These are phyloP conservation scores for Mesembrinibis cayennensis DNA, from an alignment of 2,113 vertebrate genomes.

Conservation along the genomic window DNA sequence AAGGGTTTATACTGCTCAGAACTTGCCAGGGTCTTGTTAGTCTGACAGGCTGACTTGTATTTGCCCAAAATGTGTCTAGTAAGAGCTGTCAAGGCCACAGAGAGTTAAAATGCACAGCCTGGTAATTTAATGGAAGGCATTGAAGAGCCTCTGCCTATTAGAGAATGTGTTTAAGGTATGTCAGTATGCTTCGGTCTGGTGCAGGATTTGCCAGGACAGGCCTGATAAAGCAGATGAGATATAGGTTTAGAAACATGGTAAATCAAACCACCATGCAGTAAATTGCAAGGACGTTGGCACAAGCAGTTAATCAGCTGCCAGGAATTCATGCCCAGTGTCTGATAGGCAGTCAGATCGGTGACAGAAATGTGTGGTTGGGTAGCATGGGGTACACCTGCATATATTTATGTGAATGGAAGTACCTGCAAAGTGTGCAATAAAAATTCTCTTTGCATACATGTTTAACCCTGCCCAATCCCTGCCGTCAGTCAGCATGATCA, in stretches of 20 bases:
- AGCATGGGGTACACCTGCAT: neutral
- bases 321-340: neutral
- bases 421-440: neutral
- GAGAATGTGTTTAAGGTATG: neutral
- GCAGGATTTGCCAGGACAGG: neutral
- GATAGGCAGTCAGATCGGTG: neutral
- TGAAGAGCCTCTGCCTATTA: neutral
- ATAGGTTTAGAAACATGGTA: neutral
- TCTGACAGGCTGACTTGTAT: neutral
- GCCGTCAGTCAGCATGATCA: neutral
- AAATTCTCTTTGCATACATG: neutral
- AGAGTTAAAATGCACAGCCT: neutral
- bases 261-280: neutral
- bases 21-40: neutral
- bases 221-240: neutral
- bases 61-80: neutral
- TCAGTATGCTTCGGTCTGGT: accelerated
- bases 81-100: neutral
- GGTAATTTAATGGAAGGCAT: neutral
- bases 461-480: neutral
- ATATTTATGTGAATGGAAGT: neutral
- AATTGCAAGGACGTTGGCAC: neutral
- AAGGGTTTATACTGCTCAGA: neutral
- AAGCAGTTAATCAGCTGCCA: neutral
- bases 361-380: neutral